These are phyloP conservation scores for Anticlea derivata DNA, from an alignment of 2,888 invertebrate species.

Conservation along the genomic window DNA sequence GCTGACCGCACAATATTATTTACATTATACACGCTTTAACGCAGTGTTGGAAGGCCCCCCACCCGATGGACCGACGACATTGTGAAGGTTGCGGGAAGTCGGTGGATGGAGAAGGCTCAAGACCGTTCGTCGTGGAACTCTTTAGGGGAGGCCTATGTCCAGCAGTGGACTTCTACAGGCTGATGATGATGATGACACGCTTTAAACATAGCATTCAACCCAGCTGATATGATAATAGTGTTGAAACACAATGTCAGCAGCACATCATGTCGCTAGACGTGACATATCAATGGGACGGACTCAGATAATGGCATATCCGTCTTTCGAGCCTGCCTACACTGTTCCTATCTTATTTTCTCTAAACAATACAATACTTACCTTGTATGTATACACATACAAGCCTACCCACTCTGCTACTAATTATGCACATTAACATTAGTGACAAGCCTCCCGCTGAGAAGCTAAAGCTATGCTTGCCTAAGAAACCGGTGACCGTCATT, in stretches of 20 bases:
- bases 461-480: neutral
- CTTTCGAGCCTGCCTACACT: slow-evolving; percentile 43
- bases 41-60: no score
- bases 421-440: slow-evolving; percentile 25
- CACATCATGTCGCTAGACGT: slow-evolving; percentile 53
- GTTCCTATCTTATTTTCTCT: slow-evolving; percentile 38
- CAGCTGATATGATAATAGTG: slow-evolving; percentile 55
- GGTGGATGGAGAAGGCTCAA: no score
- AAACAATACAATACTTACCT: slow-evolving; percentile 33
- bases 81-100: no score
- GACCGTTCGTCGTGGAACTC: no score
- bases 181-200: no score
- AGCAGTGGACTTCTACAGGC: no score
- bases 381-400: slow-evolving; percentile 11
- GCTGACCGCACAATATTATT: slow-evolving; percentile 8
- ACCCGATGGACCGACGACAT: no score
- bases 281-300: slow-evolving; percentile 65
- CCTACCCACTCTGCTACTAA: slow-evolving; percentile 28
- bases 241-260: slow-evolving; percentile 54
- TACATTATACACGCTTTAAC: slow-evolving; percentile 10
- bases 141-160: no score
- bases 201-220: slow-evolving; percentile 27
- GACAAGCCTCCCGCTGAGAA: slow-evolving; percentile 26
- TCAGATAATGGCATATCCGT: slow-evolving; percentile 63
- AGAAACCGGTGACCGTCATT: neutral